Evolutionary conservation across 2,888 invertebrate species (phyloP), one percentile per base, ranked within the genome.

Genomic region (Congeria kusceri): DNA sequence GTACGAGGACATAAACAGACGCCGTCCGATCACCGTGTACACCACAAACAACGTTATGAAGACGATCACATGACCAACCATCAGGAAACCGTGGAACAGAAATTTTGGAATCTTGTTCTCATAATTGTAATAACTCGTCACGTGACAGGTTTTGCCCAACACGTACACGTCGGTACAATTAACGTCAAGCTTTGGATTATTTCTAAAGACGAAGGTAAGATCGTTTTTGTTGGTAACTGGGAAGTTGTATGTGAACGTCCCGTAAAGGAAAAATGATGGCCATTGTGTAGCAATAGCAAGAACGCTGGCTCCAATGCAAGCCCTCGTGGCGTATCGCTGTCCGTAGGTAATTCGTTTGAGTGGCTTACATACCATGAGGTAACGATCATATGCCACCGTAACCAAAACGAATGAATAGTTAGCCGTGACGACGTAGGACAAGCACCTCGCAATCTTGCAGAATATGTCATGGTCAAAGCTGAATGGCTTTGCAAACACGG

Each of bases 391-490:
- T 5, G 80, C 83, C 4, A 83, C 77, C 1, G 71, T 77, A n/a
- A 80, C 77, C 2, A 83, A 66, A 3, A 78, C 75, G 29, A 83
- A 80, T 20, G 79, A 77, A 28, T 77, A 83, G n/a, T 79, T 69
- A 2, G 77, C 77, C 13, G 74, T 71, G 1, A 70, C 71, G 13
- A 74, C 62, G 64, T 75, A 83, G 0, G 77, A 71, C 1, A 72
- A 28, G 61, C 27, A 77, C 15, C 84, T 62, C 0, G 82, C 72
- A 3, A 80, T 20, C 53, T 82, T 82, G 47, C 84, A 85, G 15
- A 85, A 59, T 3, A 62, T 47, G 5, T 76, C 66, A 62, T 56
- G 49, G 58, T 85, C 84, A 63, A 82, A 85, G 0, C 65, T 72
- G 0, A 72, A 23, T 11, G 72, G 70, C 15, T 73, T 76, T 0